phyloP scores from a whole-genome alignment of 2,888 invertebrate genomes.

The Philereme transversata region DNA sequence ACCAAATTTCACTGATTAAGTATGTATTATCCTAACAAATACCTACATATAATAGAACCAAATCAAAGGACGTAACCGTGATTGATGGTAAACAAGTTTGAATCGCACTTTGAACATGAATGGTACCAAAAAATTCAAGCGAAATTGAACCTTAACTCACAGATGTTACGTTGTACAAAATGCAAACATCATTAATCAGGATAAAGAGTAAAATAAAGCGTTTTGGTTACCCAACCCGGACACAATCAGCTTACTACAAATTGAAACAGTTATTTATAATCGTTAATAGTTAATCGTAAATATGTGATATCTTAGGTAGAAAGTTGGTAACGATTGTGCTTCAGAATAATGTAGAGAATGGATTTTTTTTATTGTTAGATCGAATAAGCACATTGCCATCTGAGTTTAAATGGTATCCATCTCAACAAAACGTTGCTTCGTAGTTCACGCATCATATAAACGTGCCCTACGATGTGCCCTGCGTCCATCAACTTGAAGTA shows the following conservation, averaged over 20 bases:
- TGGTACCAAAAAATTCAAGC: conserved; percentile 11
- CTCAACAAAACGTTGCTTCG: no score
- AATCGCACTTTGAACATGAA: conserved; percentile 23
- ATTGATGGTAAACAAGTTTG: conserved; percentile 33
- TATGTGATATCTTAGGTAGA: background rate
- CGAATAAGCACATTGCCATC: no score
- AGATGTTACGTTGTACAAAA: conserved; percentile 16
- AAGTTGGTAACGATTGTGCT: no score
- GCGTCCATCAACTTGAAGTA: no score
- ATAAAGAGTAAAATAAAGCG: conserved; percentile 18
- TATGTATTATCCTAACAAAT: conserved; percentile 7
- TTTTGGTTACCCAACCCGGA: conserved; percentile 20
- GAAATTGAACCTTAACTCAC: conserved; percentile 19
- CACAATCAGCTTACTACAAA: conserved; percentile 26
- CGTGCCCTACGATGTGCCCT: no score
- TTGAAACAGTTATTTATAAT: conserved; percentile 20
- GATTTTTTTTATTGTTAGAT: no score
- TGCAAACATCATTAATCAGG: conserved; percentile 27
- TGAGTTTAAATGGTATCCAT: no score
- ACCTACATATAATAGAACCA: conserved; percentile 19
- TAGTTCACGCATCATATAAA: no score
- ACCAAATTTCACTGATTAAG: background rate
- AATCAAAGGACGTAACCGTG: conserved; percentile 33
- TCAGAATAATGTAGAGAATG: no score
- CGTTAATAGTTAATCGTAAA: conserved; percentile 9